Base-by-base conservation (phyloP, 2,797 vertebrate genomes). In the Sparus aurata region DNA sequence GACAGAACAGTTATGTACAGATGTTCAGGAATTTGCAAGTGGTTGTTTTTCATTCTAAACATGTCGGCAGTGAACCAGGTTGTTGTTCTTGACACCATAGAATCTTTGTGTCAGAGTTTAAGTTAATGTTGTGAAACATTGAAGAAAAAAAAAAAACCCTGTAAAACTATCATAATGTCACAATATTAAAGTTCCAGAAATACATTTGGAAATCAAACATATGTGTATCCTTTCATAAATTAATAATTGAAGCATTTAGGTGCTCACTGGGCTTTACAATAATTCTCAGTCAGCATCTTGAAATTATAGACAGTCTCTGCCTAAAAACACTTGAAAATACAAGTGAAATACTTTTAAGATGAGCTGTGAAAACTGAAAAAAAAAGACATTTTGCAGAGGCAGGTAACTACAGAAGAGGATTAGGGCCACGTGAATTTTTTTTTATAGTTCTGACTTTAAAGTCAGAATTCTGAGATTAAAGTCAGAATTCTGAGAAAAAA, bases 51-150 rank as follows among this genome's bases (percentile, higher is more conserved):
- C 2, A 38, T 27, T 69, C 17, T 27, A 45, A 41, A 58, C 5
- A 9, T 20, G 23, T 16, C 9, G 18, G 23, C 22, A 34, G 3
- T 34, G 22, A 2, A 11, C 34, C 9, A 46, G 9, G 3, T 12
- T 22, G 13, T 17, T 30, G 46, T 74, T 47, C 1, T 41, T 63
- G 50, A 43, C 25, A 58, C 45, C 8, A 30, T n/a, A 12, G 18
- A 13, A 46, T 46, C 18, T 72, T 15, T 60, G 34, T 73, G 41
- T 43, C 12, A 27, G 41, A n/a, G 11, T 67, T 69, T 25, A 50
- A 20, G 12, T 7, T 4, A 57, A 45, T 23, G 57, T 34, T 69
- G 13, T 11, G 9, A 57, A 17, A 52, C n/a, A n/a, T n/a, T n/a
- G n/a, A n/a, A n/a, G n/a, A n/a, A n/a, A n/a, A n/a, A 52, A 53